Percentiles rank a stretch among this genome's conserved stretches.
Conservation (phyloP, 2,888 invertebrate species). For the Priocnemis perturbator region DNA sequence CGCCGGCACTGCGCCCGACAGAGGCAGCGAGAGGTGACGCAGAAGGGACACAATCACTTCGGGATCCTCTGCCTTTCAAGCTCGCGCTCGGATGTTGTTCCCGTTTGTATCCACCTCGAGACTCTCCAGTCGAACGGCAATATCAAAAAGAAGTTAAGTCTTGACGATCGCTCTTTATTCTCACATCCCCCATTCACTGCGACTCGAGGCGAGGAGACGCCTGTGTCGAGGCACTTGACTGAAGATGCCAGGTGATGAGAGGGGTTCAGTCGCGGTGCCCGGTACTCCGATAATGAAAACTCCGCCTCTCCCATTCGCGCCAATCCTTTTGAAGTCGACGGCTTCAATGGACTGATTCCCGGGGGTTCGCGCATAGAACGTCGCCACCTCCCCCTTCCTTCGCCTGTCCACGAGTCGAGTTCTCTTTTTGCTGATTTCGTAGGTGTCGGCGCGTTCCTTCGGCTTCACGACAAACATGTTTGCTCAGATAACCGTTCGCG, state of each 20-base stretch:
- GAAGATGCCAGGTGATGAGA: conserved; percentile 1
- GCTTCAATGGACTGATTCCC: conserved; percentile 34
- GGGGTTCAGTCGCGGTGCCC: conserved; percentile 6
- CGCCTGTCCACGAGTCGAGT: too few species aligned
- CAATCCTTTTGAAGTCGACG: conserved; percentile 43
- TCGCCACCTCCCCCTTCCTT: conserved; percentile 5
- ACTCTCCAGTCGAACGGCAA: neutral
- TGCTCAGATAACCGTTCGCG: too few species aligned
- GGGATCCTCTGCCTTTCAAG: too few species aligned
- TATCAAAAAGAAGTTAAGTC: conserved; percentile 21
- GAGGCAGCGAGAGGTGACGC: too few species aligned
- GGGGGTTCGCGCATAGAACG: conserved; percentile 18
- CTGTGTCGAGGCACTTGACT: too few species aligned
- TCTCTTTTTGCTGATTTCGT: too few species aligned
- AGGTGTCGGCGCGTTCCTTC: too few species aligned
- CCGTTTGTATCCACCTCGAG: too few species aligned
- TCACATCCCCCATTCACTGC: neutral
- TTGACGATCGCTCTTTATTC: conserved; percentile 19
- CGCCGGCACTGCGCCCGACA: too few species aligned
- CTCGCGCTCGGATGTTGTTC: too few species aligned
- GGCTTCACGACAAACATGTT: too few species aligned
- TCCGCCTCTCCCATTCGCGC: conserved; percentile 39
- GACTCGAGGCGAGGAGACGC: too few species aligned
- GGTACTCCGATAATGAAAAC: conserved; percentile 50
- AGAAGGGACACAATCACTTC: neutral